Evolutionary conservation across 2,888 invertebrate genomes (phyloP).

Genomic region (Scaptomyza flava): DNA sequence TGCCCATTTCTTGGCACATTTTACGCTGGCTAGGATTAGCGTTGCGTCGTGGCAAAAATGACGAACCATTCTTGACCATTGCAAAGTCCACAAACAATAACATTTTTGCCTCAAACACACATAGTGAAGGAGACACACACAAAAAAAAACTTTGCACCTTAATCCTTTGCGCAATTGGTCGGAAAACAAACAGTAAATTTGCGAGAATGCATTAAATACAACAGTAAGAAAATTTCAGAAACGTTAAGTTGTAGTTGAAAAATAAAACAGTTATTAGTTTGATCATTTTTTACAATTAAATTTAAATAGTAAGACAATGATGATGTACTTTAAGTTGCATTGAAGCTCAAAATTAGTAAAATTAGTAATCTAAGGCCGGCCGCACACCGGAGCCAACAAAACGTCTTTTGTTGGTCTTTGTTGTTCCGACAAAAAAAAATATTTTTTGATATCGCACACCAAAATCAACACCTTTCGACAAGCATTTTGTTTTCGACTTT

Average conservation of each 20-base stretch:
- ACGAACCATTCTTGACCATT: conserved; percentile 55
- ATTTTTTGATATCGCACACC: too few relatives aligned
- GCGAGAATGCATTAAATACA: neutral
- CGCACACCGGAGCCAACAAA: too few relatives aligned
- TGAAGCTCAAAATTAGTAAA: too few relatives aligned
- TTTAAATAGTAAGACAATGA: too few relatives aligned
- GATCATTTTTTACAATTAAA: too few relatives aligned
- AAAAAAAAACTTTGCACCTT: conserved; percentile 55
- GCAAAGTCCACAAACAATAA: conserved; percentile 36
- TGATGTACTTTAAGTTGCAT: too few relatives aligned
- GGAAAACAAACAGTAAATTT: conserved; percentile 47
- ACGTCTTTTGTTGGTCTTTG: too few relatives aligned
- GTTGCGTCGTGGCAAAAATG: conserved; percentile 35
- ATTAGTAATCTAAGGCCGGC: too few relatives aligned
- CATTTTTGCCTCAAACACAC: conserved; percentile 31
- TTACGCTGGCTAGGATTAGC: conserved; percentile 65
- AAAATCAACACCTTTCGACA: too few relatives aligned
- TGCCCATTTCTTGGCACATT: conserved; percentile 57
- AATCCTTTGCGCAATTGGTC: conserved; percentile 59
- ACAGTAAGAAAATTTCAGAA: conserved; percentile 20
- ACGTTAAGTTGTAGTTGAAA: neutral
- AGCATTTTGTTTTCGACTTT: too few relatives aligned
- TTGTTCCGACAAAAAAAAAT: too few relatives aligned
- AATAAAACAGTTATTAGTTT: too few relatives aligned
- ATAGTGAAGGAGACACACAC: conserved; percentile 9